These are phyloP conservation scores for Podocnemis expansa DNA, from an alignment of 2,113 vertebrate genomes.

Conservation along the genomic window DNA sequence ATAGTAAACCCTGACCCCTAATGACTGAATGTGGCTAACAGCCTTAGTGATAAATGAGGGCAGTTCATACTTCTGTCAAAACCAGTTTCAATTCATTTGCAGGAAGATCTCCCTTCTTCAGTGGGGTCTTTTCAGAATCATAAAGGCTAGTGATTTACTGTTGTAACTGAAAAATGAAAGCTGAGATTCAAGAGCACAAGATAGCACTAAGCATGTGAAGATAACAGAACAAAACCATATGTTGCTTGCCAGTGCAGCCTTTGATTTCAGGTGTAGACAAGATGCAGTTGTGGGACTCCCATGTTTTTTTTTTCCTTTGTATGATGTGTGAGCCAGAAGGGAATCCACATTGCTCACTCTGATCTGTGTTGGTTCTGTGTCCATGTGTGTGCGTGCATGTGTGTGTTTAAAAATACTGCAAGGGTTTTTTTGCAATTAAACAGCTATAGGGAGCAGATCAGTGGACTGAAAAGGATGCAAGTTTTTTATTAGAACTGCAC, in stretches of 20 bases:
- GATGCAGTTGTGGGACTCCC: neutral
- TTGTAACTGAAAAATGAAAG: neutral
- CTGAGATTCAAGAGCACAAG: neutral
- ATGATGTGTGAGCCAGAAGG: neutral
- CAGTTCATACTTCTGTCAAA: neutral
- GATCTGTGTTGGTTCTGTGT: neutral
- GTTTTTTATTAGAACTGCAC: conserved; percentile 16
- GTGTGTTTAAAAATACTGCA: neutral
- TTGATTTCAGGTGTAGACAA: neutral
- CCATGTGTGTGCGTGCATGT: neutral
- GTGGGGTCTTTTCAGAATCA: neutral
- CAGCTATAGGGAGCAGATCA: neutral
- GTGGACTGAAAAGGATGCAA: neutral
- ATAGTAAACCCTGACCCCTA: neutral
- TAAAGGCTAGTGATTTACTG: neutral
- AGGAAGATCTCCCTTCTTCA: neutral
- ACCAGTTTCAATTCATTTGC: neutral
- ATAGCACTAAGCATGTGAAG: neutral
- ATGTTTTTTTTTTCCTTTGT: neutral
- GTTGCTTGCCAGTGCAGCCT: neutral
- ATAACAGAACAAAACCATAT: neutral
- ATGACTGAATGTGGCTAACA: neutral
- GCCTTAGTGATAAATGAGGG: fast-evolving
- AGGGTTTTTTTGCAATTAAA: neutral
- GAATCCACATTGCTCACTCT: neutral